These are phyloP conservation scores for Drosophila nigromelanica DNA, from an alignment of 1,140 invertebrate species.

Conservation along the genomic window DNA sequence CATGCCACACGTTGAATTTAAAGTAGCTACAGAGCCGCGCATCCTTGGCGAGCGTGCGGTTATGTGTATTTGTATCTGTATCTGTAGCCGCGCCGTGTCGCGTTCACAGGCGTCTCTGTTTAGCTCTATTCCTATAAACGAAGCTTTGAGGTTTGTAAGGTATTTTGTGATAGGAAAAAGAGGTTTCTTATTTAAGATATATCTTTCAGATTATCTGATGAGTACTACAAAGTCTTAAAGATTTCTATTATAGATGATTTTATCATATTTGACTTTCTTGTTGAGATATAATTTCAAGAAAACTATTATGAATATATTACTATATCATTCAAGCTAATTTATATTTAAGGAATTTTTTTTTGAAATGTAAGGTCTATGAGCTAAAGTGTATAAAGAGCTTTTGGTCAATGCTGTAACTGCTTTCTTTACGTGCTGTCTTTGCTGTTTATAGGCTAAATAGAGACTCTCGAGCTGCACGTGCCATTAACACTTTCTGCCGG, in stretches of 20 bases:
- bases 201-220: background rate
- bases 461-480: constrained; percentile 62
- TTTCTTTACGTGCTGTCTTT: background rate
- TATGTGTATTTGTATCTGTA: constrained; percentile 19
- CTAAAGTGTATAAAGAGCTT: background rate
- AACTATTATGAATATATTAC: no score
- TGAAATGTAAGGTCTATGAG: background rate
- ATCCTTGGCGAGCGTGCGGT: constrained; percentile 26
- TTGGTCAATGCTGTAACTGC: background rate
- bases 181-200: background rate
- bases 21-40: constrained; percentile 55
- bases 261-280: no score
- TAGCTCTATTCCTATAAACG: background rate
- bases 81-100: constrained; percentile 1
- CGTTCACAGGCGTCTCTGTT: background rate
- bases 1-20: constrained; percentile 68
- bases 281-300: no score
- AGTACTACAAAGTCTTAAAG: no score
- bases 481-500: constrained; percentile 76
- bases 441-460: background rate
- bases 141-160: background rate
- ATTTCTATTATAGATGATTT: background rate
- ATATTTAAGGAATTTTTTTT: background rate
- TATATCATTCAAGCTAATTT: background rate
- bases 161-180: no score